Evolutionary conservation across 2,888 invertebrate genomes (phyloP).

Genomic region (Trisateles emortualis): DNA sequence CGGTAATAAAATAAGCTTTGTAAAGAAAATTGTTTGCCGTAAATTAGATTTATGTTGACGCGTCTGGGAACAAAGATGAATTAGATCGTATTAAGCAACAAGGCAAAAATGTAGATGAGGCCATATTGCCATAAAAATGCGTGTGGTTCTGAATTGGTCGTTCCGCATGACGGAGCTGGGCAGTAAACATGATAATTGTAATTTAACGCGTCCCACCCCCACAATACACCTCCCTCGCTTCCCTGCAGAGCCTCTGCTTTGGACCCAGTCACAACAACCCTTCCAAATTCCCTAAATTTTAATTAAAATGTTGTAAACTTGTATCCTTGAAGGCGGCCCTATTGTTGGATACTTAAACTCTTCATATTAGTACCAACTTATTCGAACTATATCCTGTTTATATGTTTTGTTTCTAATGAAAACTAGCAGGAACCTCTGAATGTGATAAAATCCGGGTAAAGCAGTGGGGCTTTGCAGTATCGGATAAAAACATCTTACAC

Average conservation of each 20-base stretch:
- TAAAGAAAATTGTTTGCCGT: constrained; percentile 2
- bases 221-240: constrained; percentile 31
- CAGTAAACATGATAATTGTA: constrained; percentile 76
- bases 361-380: constrained; percentile 37
- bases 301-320: constrained; percentile 74
- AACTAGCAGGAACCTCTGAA: no score
- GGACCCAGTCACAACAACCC: constrained; percentile 69
- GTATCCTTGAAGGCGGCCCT: constrained; percentile 53
- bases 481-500: constrained; percentile 12
- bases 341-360: constrained; percentile 38
- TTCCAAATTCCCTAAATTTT: constrained; percentile 73
- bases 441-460: no score
- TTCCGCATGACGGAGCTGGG: constrained; percentile 55
- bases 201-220: constrained; percentile 61
- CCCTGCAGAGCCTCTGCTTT: constrained; percentile 49
- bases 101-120: constrained; percentile 24
- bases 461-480: constrained; percentile 20
- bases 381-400: no score
- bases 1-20: constrained; percentile 3
- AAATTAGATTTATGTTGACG: constrained; percentile 14
- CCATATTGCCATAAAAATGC: constrained; percentile 46
- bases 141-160: constrained; percentile 47
- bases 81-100: constrained; percentile 13
- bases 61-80: constrained; percentile 9
- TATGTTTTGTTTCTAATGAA: no score